These are phyloP conservation scores for Crocallis elinguaria DNA, from an alignment of 2,888 invertebrate species.

Conservation along the genomic window DNA sequence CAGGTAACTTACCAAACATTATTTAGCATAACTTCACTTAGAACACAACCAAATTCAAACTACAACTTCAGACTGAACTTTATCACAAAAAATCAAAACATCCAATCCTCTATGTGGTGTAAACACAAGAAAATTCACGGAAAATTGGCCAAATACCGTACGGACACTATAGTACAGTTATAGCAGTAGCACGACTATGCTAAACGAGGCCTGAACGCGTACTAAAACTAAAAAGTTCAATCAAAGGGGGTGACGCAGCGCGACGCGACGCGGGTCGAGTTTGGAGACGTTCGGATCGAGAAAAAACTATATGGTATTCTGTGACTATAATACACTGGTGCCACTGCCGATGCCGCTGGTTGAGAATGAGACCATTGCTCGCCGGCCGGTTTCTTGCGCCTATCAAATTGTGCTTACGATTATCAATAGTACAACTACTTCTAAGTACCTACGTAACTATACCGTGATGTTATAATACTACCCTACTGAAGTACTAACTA, in stretches of 20 bases:
- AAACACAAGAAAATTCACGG: constrained; percentile 12
- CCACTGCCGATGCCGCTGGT: background rate
- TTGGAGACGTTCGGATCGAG: background rate
- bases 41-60: background rate
- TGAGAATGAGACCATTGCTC: background rate
- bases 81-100: constrained; percentile 7
- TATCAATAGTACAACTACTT: too few relatives aligned
- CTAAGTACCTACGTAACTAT: too few relatives aligned
- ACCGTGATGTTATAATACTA: too few relatives aligned
- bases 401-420: too few relatives aligned
- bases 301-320: too few relatives aligned
- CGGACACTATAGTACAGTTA: background rate
- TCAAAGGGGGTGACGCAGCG: constrained; percentile 10
- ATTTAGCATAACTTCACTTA: background rate
- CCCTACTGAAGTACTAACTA: too few relatives aligned
- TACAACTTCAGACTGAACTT: background rate
- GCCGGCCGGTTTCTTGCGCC: background rate
- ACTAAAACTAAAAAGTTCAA: constrained; percentile 23
- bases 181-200: constrained; percentile 1
- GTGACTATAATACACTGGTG: background rate
- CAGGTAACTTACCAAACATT: constrained; percentile 7
- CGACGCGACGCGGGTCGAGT: background rate
- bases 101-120: constrained; percentile 6
- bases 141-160: constrained; percentile 2
- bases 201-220: constrained; percentile 12